Evolutionary conservation across 2,113 vertebrate species (phyloP).

Genomic region (Setophaga petechia): DNA sequence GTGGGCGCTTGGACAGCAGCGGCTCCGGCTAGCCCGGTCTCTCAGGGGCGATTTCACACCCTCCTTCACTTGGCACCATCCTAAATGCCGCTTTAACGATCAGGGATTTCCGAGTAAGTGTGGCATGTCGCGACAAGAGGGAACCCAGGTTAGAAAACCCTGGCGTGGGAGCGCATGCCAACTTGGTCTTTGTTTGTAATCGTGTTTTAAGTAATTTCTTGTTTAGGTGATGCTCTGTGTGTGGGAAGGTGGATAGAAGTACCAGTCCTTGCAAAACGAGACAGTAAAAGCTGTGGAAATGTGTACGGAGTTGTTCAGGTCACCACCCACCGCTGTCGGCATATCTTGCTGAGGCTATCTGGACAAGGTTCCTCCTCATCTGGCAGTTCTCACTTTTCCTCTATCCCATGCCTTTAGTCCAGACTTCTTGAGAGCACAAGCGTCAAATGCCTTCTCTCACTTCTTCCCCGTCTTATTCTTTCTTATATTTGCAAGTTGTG

Average conservation of each 20-base stretch:
- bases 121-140: background rate
- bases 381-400: background rate
- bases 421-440: background rate
- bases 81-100: accelerated
- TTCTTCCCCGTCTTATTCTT: background rate
- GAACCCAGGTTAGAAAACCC: background rate
- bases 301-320: background rate
- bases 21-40: background rate
- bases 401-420: background rate
- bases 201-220: background rate
- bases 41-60: accelerated
- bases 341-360: accelerated
- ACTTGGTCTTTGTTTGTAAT: background rate
- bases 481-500: background rate
- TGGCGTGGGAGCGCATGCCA: background rate
- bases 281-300: background rate
- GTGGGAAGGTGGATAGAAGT: background rate
- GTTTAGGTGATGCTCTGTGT: background rate
- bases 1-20: background rate
- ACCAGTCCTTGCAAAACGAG: background rate
- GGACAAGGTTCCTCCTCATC: background rate
- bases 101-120: background rate
- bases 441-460: accelerated
- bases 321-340: background rate
- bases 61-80: accelerated